These are phyloP conservation scores for Rhinoraja longicauda DNA, from an alignment of 2,797 vertebrate species.

Conservation along the genomic window DNA sequence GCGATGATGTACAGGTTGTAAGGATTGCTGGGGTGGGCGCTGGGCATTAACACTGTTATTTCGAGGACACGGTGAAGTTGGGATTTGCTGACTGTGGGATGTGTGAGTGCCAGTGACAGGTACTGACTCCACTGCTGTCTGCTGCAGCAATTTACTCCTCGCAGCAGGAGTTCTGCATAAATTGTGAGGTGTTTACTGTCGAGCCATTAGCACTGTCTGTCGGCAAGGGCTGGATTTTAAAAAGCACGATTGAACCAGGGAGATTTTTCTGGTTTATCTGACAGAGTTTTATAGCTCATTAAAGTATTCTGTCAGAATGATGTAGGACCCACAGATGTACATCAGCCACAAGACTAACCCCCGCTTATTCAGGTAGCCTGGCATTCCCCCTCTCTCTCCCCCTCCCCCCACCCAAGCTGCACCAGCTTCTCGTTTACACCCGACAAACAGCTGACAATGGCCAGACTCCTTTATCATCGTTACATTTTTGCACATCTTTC, in stretches of 20 bases:
- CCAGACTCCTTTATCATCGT: too few species aligned
- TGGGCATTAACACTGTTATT: constrained; percentile 27
- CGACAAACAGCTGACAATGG: too few species aligned
- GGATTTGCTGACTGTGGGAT: constrained; percentile 60
- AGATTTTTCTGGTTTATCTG: constrained; percentile 17
- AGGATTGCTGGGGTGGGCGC: background rate
- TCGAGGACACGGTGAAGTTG: constrained; percentile 64
- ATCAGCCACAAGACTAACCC: background rate
- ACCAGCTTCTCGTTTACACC: too few species aligned
- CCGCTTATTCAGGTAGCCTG: background rate
- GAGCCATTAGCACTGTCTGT: constrained; percentile 18
- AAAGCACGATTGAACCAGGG: constrained; percentile 17
- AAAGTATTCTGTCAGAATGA: constrained; percentile 36
- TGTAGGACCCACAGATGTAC: background rate
- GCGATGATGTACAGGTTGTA: too few species aligned
- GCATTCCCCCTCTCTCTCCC: too few species aligned
- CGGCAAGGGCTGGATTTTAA: background rate
- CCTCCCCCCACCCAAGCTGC: too few species aligned
- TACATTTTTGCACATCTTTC: too few species aligned
- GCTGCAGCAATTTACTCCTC: constrained; percentile 41
- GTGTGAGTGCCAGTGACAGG: constrained; percentile 46
- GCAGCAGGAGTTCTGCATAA: background rate
- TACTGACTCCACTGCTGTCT: constrained; percentile 47
- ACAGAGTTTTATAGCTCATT: constrained; percentile 23
- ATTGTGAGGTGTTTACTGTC: background rate